Evolutionary conservation across 2,888 invertebrate species (phyloP).

Genomic region (Cosmopolites sordidus): DNA sequence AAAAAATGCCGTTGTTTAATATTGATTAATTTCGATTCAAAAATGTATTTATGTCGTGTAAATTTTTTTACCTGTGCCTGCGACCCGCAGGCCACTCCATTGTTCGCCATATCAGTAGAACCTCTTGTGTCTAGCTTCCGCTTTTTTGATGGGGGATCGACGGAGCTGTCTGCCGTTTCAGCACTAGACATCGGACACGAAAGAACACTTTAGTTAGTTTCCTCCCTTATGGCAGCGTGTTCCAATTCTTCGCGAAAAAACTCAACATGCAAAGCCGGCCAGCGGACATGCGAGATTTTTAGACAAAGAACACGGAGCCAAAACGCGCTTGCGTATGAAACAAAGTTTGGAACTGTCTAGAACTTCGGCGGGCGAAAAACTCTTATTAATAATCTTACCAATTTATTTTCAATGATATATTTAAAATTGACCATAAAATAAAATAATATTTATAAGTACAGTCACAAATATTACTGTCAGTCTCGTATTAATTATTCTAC

Average conservation of each 20-base stretch:
- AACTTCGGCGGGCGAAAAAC: conserved; percentile 2
- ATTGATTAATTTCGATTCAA: no score
- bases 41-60: no score
- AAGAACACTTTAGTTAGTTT: conserved; percentile 24
- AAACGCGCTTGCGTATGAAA: conserved; percentile 3
- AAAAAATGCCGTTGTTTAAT: no score
- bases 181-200: conserved; percentile 88
- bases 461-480: no score
- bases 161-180: conserved; percentile 86
- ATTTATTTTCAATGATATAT: no score
- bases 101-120: conserved; percentile 60
- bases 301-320: conserved; percentile 9
- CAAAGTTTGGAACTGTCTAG: conserved; percentile 1
- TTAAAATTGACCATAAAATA: no score
- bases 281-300: conserved; percentile 15
- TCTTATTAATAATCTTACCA: background rate
- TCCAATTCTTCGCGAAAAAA: conserved; percentile 12
- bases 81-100: conserved; percentile 49
- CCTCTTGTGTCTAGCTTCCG: conserved; percentile 67
- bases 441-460: no score
- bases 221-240: conserved; percentile 14
- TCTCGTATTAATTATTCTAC: no score
- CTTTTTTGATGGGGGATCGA: conserved; percentile 90
- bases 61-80: conserved; percentile 15
- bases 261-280: conserved; percentile 17